These are phyloP conservation scores for Trachelus troglodyta DNA, from an alignment of 2,888 invertebrate genomes.

Conservation along the genomic window DNA sequence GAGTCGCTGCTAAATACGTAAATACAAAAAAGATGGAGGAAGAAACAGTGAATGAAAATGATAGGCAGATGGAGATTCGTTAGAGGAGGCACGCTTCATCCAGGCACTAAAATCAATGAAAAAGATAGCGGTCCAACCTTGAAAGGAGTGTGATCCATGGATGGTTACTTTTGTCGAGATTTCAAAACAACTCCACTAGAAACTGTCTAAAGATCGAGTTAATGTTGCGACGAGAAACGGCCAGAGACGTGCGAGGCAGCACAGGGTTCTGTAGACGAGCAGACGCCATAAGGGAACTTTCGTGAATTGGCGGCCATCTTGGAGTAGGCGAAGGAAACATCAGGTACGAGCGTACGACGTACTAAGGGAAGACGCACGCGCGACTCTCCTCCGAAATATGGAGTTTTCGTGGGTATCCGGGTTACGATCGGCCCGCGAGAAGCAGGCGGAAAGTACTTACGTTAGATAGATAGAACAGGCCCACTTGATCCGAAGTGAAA, in stretches of 20 bases:
- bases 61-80: too few relatives aligned
- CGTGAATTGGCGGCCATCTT: slow-evolving; percentile 58
- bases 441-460: slow-evolving; percentile 46
- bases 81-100: slow-evolving; percentile 24
- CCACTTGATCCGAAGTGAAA: slow-evolving; percentile 54
- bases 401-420: slow-evolving; percentile 12
- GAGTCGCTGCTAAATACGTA: too few relatives aligned
- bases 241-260: not conserved
- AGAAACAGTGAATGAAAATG: too few relatives aligned
- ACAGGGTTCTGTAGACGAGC: slow-evolving; percentile 11
- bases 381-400: slow-evolving; percentile 27
- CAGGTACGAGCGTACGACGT: slow-evolving; percentile 42
- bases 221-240: slow-evolving; percentile 2
- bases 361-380: slow-evolving; percentile 50
- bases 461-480: slow-evolving; percentile 45
- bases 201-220: not conserved
- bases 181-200: slow-evolving; percentile 6
- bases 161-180: too few relatives aligned
- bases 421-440: slow-evolving; percentile 7
- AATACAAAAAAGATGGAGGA: too few relatives aligned
- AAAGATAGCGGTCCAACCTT: slow-evolving; percentile 32
- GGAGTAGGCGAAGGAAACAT: slow-evolving; percentile 45
- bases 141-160: slow-evolving; percentile 35
- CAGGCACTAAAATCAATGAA: slow-evolving; percentile 16
- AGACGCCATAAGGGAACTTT: slow-evolving; percentile 52